Conservation (phyloP, 2,797 vertebrate genomes). For the Lagodon rhomboides region DNA sequence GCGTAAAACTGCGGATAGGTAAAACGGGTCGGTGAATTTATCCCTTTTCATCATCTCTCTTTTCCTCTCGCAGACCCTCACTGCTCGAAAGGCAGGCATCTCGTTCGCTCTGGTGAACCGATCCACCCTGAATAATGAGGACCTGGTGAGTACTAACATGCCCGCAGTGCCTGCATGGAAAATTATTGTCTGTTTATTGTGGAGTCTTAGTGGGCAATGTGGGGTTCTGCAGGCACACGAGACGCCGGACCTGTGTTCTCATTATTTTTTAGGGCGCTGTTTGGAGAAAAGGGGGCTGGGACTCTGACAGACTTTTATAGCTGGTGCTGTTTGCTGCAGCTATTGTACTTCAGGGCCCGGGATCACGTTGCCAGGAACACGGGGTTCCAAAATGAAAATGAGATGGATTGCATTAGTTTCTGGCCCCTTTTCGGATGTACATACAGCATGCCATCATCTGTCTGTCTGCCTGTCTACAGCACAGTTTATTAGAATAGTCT, state of each 20-base stretch:
- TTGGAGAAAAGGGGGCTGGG: slow-evolving; percentile 12
- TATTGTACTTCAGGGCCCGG: slow-evolving; percentile 26
- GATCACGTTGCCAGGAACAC: slow-evolving; percentile 30
- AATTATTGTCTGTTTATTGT: slow-evolving; percentile 44
- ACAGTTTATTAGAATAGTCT: slow-evolving; percentile 34
- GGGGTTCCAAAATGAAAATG: slow-evolving; percentile 45
- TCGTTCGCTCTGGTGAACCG: slow-evolving; percentile 96
- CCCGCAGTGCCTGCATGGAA: slow-evolving; percentile 24
- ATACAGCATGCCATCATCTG: slow-evolving; percentile 28
- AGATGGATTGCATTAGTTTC: slow-evolving; percentile 39
- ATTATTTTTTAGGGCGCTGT: slow-evolving; percentile 34
- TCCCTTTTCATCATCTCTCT: slow-evolving; percentile 26
- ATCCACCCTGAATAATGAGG: slow-evolving; percentile 95
- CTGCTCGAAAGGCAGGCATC: slow-evolving; percentile 98
- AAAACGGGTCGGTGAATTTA: slow-evolving; percentile 34
- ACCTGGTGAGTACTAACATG: slow-evolving; percentile 90
- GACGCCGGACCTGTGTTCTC: slow-evolving; percentile 34
- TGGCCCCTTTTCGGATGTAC: slow-evolving; percentile 26
- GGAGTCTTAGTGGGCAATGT: slow-evolving; percentile 29
- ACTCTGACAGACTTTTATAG: slow-evolving; percentile 35
- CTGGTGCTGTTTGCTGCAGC: slow-evolving; percentile 38
- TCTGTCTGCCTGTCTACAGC: slow-evolving; percentile 12
- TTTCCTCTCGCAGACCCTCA: slow-evolving; percentile 88
- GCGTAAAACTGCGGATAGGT: slow-evolving; percentile 19
- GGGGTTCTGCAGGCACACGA: slow-evolving; percentile 19